Evolutionary conservation across 2,113 vertebrate genomes (phyloP).

Genomic region (Myodes glareolus): DNA sequence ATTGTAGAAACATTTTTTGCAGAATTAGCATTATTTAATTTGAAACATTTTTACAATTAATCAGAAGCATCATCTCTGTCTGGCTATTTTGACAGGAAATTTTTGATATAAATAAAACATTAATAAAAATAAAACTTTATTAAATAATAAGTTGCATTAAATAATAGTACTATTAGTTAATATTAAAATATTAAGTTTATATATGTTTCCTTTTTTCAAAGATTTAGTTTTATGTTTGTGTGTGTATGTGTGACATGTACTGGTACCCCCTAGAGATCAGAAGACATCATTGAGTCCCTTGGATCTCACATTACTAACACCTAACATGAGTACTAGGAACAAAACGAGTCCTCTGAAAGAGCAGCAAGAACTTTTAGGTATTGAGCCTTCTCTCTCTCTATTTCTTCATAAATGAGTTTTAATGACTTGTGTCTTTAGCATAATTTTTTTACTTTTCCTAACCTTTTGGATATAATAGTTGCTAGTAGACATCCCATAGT

Average conservation of each 20-base stretch:
- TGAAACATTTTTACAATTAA: neutral
- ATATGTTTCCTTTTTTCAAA: no score
- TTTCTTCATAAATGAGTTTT: neutral
- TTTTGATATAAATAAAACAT: neutral
- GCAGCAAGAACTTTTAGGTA: neutral
- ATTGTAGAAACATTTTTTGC: neutral
- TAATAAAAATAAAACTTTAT: neutral
- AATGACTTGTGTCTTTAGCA: neutral
- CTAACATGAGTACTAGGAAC: neutral
- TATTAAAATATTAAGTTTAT: no score
- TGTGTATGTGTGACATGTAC: neutral
- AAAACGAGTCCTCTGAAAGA: neutral
- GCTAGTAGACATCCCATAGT: neutral
- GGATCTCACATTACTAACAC: neutral
- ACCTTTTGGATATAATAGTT: neutral
- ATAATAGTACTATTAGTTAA: no score
- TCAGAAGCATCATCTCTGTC: neutral
- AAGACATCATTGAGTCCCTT: neutral
- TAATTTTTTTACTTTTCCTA: neutral
- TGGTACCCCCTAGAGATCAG: neutral
- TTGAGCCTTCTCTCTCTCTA: neutral
- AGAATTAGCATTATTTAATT: neutral
- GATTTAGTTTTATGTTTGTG: neutral
- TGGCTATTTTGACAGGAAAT: neutral
- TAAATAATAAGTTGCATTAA: neutral